These are phyloP conservation scores for Lymantria dispar DNA, from an alignment of 2,888 invertebrate species.

Conservation along the genomic window DNA sequence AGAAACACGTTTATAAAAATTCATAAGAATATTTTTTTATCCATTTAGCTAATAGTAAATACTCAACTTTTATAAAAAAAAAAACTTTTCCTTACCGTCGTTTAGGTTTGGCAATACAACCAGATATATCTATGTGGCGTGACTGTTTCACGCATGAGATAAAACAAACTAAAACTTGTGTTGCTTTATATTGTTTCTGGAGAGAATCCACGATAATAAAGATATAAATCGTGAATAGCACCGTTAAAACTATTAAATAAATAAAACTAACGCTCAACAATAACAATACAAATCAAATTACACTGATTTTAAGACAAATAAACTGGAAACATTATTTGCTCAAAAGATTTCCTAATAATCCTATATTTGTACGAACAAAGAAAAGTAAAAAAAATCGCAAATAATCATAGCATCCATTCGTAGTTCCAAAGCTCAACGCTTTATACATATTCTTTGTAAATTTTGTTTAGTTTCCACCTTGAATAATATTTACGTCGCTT, in stretches of 20 bases:
- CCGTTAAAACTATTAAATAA: too few species aligned
- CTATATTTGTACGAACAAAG: not conserved
- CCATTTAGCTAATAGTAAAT: too few species aligned
- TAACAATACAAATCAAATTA: not conserved
- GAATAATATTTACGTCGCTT: constrained; percentile 6
- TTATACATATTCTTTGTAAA: not conserved
- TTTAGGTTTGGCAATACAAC: too few species aligned
- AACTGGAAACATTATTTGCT: not conserved
- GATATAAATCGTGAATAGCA: not conserved
- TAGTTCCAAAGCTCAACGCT: not conserved
- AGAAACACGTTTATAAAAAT: too few species aligned
- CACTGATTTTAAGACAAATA: not conserved
- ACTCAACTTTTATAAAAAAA: too few species aligned
- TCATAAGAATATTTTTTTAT: too few species aligned
- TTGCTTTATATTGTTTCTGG: not conserved
- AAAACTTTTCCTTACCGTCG: too few species aligned
- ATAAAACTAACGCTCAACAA: not conserved
- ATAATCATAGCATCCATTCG: not conserved
- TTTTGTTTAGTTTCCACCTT: constrained; percentile 4
- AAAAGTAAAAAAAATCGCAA: not conserved
- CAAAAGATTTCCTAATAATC: not conserved
- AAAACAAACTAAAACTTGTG: too few species aligned
- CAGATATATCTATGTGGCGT: too few species aligned
- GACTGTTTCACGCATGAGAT: too few species aligned
- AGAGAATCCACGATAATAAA: not conserved